A percentile compares a stretch with the other conserved stretches of the same genome.
Conservation (phyloP, 1,140 invertebrate species). For the Halyomorpha halys region DNA sequence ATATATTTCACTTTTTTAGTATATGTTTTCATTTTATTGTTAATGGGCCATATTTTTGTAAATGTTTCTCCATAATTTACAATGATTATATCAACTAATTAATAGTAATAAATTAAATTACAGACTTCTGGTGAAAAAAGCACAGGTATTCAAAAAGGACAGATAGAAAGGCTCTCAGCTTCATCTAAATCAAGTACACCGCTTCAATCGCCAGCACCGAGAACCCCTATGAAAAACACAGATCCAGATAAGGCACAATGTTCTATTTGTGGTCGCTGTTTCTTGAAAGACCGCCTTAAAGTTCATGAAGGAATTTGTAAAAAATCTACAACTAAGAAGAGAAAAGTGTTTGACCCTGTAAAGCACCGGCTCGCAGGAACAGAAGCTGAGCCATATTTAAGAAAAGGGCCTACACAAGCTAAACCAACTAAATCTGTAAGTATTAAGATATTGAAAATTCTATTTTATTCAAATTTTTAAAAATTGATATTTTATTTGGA, state of each 20-base stretch:
- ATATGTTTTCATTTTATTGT: too few species aligned
- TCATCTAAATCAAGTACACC: too few species aligned
- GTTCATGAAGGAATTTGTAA: slow-evolving; percentile 75
- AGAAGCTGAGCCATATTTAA: slow-evolving; percentile 67
- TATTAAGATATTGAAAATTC: not conserved
- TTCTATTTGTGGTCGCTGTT: slow-evolving; percentile 56
- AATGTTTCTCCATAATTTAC: too few species aligned
- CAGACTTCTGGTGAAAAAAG: not conserved
- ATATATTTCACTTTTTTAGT: too few species aligned
- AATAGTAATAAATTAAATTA: not conserved
- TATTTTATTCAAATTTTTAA: too few species aligned
- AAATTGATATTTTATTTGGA: too few species aligned
- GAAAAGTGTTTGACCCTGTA: slow-evolving; percentile 76
- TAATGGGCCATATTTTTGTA: too few species aligned
- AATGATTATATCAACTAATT: not conserved
- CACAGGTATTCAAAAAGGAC: not conserved
- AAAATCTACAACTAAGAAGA: slow-evolving; percentile 61
- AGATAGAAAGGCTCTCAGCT: too few species aligned
- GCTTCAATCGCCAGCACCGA: not conserved
- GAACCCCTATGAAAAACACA: not conserved
- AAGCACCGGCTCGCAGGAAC: slow-evolving; percentile 78
- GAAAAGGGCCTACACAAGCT: slow-evolving; percentile 32
- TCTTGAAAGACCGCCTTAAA: slow-evolving; percentile 63
- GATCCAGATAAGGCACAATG: slow-evolving; percentile 33
- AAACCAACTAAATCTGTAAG: not conserved